Percentiles rank a stretch among this genome's conserved stretches.
These are phyloP conservation scores for Odontamblyopus rebecca DNA, from an alignment of 2,797 vertebrate species.

Conservation along the genomic window DNA sequence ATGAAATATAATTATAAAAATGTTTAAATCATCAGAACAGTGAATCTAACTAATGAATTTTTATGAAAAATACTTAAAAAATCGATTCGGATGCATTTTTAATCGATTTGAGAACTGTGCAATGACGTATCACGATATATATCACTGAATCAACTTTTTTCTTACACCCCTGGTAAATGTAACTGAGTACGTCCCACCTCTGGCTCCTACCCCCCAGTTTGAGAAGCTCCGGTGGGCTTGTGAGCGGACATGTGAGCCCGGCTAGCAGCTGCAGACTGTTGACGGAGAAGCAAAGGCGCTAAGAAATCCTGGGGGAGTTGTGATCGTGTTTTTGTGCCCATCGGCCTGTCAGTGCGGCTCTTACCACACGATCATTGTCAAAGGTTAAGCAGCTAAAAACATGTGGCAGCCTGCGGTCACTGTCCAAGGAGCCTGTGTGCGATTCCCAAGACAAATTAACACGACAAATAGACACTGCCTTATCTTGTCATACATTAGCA, in stretches of 20 bases:
- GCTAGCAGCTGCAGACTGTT: slow-evolving; percentile 74
- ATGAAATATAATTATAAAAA: too few species aligned
- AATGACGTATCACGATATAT: too few species aligned
- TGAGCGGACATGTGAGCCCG: slow-evolving; percentile 63
- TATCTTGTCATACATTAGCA: not conserved
- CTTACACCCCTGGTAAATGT: too few species aligned
- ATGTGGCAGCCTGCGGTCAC: slow-evolving; percentile 34
- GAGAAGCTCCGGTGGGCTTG: not conserved
- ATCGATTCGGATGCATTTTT: too few species aligned
- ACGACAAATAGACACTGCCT: not conserved
- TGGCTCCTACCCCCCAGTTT: not conserved
- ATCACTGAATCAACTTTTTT: too few species aligned
- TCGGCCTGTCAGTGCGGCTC: slow-evolving; percentile 55
- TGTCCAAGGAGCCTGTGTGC: not conserved
- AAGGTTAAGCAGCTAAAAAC: slow-evolving; percentile 68
- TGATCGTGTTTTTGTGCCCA: slow-evolving; percentile 62
- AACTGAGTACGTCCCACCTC: not conserved
- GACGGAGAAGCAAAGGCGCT: slow-evolving; percentile 73
- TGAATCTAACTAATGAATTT: too few species aligned
- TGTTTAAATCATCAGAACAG: too few species aligned
- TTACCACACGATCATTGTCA: slow-evolving; percentile 63
- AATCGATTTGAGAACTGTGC: too few species aligned
- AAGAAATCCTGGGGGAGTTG: slow-evolving; percentile 73
- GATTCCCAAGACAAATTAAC: slow-evolving; percentile 3
- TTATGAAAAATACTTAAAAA: too few species aligned